A percentile compares a stretch with the other conserved stretches of the same genome.
phyloP scores from a whole-genome alignment of 2,888 invertebrate genomes.

The Liopterus haemorrhoidalis region DNA sequence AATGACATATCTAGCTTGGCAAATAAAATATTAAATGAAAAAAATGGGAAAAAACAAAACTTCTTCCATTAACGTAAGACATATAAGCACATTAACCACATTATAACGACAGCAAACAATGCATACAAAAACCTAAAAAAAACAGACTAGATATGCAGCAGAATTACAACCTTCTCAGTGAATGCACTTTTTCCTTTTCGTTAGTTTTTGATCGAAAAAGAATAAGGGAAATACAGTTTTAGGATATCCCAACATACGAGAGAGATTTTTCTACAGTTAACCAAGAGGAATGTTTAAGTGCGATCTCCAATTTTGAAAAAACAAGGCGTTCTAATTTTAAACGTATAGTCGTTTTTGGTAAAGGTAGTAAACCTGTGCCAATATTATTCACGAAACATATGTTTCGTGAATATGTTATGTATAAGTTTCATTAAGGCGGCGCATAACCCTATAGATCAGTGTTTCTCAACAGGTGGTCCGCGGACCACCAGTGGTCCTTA shows the following conservation, averaged over 20 bases:
- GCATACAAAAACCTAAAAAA: constrained; percentile 13
- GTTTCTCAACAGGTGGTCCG: too few species aligned
- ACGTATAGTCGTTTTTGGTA: too few species aligned
- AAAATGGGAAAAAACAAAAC: constrained; percentile 27
- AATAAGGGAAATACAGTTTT: constrained; percentile 18
- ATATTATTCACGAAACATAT: too few species aligned
- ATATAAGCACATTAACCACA: constrained; percentile 20
- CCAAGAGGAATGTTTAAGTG: constrained; percentile 19
- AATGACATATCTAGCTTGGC: constrained; percentile 33
- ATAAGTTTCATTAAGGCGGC: too few species aligned
- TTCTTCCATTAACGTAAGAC: constrained; percentile 30
- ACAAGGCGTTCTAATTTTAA: too few species aligned
- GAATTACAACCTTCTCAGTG: constrained; percentile 17
- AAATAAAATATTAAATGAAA: constrained; percentile 31
- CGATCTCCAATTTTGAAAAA: constrained; percentile 13
- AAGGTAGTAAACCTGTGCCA: too few species aligned
- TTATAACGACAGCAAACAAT: constrained; percentile 4
- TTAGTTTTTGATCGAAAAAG: constrained; percentile 17
- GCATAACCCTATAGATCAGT: too few species aligned
- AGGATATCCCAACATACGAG: constrained; percentile 18
- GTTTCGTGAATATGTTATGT: too few species aligned
- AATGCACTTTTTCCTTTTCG: constrained; percentile 9
- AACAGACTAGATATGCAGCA: constrained; percentile 2
- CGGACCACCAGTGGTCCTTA: too few species aligned
- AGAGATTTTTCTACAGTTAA: constrained; percentile 9